Base-by-base conservation (phyloP, 2,888 invertebrate species). In the Diaphora mendica region DNA sequence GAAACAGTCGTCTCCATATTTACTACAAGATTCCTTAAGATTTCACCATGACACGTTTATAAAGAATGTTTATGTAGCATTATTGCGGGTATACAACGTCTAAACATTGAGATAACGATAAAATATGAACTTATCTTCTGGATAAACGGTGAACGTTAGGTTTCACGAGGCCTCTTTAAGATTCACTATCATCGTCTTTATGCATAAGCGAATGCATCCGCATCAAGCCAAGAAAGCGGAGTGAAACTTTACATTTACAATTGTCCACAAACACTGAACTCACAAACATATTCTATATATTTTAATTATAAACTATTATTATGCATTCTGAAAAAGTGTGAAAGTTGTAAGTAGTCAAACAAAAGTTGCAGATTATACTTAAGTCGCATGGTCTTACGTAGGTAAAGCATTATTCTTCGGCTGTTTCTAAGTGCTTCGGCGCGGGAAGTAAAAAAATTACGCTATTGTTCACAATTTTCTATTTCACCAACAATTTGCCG, bases 381-480 rank as follows among this genome's bases (percentile, higher is more conserved):
- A 17, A 79, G 76, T 78, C 79, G 78, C 77, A 79, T 78, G 76
- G 76, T 81, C 77, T 85, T 78, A 83, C 77, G 80, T 78, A 71
- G 72, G 64, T 48, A 67, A 75, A 74, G 71, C 75, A 75, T 79
- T 78, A 76, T 77, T 80, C 79, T 83, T 74, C 70, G 71, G 68
- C 79, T 79, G 74, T 76, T 84, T 82, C 82, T 83, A 77, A 84
- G 69, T 74, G 79, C 79, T 77, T 78, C 76, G 85, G 81, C 87
- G 89, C 88, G 92, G 90, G 91, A 91, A 91, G 88, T 89, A 86
- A 91, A 91, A 90, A 90, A 88, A 87, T 88, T 86, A 87, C 77
- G 78, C 87, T 87, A 93, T 94, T 94, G 93, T 94, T 92, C 87
- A 83, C 83, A 82, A 90, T 93, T 95, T 94, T 94, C 94, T 94